Evolutionary conservation across 2,888 invertebrate species (phyloP).

Genomic region (Crossocerus cetratus): DNA sequence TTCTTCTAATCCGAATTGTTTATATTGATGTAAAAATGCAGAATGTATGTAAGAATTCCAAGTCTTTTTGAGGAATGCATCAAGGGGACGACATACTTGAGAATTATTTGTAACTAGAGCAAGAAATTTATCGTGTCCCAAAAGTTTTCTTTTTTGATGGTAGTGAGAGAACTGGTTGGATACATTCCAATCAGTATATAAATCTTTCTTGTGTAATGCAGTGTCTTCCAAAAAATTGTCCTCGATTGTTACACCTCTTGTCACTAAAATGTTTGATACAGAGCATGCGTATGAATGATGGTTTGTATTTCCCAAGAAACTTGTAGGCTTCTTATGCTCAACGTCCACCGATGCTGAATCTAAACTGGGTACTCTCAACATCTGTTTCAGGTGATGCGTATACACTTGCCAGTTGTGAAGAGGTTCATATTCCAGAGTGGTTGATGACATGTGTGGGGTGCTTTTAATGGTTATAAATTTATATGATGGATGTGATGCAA

Average conservation of each 20-base stretch:
- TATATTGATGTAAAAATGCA: conserved; percentile 79
- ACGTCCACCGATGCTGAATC: conserved; percentile 52
- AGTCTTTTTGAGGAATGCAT: conserved; percentile 76
- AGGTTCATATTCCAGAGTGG: conserved; percentile 70
- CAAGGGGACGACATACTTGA: conserved; percentile 72
- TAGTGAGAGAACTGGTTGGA: conserved; percentile 70
- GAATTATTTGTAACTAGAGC: conserved; percentile 77
- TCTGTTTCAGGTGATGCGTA: conserved; percentile 68
- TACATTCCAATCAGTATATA: conserved; percentile 76
- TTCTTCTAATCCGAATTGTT: conserved; percentile 77
- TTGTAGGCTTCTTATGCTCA: conserved; percentile 59
- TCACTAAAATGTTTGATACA: conserved; percentile 75
- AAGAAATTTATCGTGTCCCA: conserved; percentile 76
- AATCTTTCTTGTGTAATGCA: conserved; percentile 69
- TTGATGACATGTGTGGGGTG: conserved; percentile 72
- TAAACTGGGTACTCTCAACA: conserved; percentile 57
- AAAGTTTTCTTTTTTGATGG: conserved; percentile 73
- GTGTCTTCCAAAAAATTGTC: conserved; percentile 59
- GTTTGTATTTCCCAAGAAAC: conserved; percentile 11
- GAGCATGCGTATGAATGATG: conserved; percentile 50
- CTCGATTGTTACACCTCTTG: conserved; percentile 69
- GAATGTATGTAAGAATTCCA: conserved; percentile 77
- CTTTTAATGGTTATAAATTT: conserved; percentile 77
- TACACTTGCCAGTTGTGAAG: conserved; percentile 74
- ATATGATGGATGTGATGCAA: conserved; percentile 77